Evolutionary conservation across 1,140 invertebrate species (phyloP).

Genomic region (Drosophila tani): DNA sequence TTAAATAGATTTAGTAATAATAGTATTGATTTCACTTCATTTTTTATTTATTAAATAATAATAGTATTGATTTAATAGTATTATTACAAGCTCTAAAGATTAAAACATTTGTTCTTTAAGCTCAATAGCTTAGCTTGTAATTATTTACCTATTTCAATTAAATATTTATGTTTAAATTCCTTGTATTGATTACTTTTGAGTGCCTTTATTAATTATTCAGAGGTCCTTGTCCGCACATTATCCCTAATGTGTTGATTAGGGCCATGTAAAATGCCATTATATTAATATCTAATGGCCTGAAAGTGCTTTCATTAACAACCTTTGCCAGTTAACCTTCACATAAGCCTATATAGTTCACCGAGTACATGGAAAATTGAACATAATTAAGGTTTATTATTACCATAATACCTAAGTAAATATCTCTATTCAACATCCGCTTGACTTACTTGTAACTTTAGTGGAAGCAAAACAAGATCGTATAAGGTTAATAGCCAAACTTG

Average conservation of each 20-base stretch:
- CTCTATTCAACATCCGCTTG: too few relatives aligned
- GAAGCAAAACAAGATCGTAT: constrained; percentile 14
- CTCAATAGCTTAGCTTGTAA: neutral
- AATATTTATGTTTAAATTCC: neutral
- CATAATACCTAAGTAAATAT: neutral
- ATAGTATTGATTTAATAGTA: too few relatives aligned
- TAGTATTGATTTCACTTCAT: too few relatives aligned
- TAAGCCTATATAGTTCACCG: neutral
- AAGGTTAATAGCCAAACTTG: neutral
- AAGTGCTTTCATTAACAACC: neutral
- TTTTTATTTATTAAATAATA: too few relatives aligned
- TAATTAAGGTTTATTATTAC: neutral
- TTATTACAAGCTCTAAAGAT: neutral
- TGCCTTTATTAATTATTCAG: constrained; percentile 8
- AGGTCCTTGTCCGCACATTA: neutral
- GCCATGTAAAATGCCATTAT: constrained; percentile 6
- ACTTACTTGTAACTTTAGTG: neutral
- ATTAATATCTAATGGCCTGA: constrained; percentile 7
- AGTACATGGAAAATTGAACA: too few relatives aligned
- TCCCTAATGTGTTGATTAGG: constrained; percentile 1
- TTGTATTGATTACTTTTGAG: neutral
- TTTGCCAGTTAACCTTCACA: neutral
- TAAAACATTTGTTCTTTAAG: neutral
- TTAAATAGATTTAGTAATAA: too few relatives aligned
- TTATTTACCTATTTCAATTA: too few relatives aligned